Evolutionary conservation across 2,113 vertebrate species (phyloP).

Genomic region (Dissostichus mawsoni): DNA sequence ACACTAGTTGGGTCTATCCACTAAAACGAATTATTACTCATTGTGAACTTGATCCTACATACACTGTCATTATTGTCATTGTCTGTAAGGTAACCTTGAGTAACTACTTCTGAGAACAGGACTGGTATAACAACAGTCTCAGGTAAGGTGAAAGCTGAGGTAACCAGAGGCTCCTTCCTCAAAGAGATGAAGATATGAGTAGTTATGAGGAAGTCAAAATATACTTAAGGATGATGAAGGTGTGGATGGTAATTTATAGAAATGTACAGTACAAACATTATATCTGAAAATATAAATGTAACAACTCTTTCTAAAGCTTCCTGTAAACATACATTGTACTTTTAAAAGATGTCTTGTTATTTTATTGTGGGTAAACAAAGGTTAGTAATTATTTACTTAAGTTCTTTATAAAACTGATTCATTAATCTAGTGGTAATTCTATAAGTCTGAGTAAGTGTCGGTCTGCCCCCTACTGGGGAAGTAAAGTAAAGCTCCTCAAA

Average conservation of each 20-base stretch:
- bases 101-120: constrained; percentile 19
- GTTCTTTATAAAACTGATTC: background rate
- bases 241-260: background rate
- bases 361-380: background rate
- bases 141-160: background rate
- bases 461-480: constrained; percentile 59
- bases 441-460: background rate
- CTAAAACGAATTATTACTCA: background rate
- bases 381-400: background rate
- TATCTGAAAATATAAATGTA: background rate
- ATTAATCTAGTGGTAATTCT: background rate
- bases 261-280: background rate
- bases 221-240: constrained; percentile 14
- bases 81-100: background rate
- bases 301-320: too few species aligned
- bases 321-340: background rate
- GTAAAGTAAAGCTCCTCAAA: background rate
- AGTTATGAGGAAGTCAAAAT: constrained; percentile 44
- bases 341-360: background rate
- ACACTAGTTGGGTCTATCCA: background rate
- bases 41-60: background rate
- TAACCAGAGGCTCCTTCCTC: constrained; percentile 35
- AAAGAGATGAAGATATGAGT: background rate
- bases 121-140: background rate
- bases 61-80: background rate